A percentile compares a stretch with the other conserved stretches of the same genome.
Evolutionary conservation across 2,888 invertebrate species (phyloP).

Genomic region (Tenthredo livida): DNA sequence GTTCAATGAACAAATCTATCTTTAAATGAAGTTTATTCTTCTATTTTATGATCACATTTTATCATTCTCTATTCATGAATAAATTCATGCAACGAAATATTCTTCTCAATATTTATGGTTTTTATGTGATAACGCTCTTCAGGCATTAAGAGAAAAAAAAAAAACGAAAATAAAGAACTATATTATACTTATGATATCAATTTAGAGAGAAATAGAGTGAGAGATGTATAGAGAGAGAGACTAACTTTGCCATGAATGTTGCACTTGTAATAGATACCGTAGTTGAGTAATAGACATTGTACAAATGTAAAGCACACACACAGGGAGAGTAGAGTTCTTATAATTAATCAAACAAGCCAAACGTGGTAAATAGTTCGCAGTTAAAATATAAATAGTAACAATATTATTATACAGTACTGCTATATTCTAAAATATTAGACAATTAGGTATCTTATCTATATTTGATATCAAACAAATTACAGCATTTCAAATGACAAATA

Average conservation of each 20-base stretch:
- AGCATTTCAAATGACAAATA: not conserved
- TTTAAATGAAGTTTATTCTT: not conserved
- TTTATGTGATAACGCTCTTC: not conserved
- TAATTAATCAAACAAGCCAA: slow-evolving; percentile 30
- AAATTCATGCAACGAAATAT: not conserved
- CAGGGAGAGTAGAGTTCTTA: slow-evolving; percentile 9
- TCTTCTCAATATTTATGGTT: not conserved
- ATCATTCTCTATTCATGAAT: slow-evolving; percentile 12
- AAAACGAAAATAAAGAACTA: not conserved
- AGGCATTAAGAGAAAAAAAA: not conserved
- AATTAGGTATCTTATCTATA: not conserved
- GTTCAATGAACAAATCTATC: not conserved
- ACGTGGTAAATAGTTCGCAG: slow-evolving; percentile 18
- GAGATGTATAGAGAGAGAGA: not conserved
- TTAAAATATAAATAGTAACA: slow-evolving; percentile 35
- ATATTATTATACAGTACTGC: slow-evolving; percentile 28
- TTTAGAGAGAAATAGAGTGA: slow-evolving; percentile 20
- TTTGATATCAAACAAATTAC: slow-evolving; percentile 6
- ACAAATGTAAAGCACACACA: slow-evolving; percentile 46
- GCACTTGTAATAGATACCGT: not conserved
- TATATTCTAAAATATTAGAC: slow-evolving; percentile 38
- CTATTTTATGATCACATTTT: not conserved
- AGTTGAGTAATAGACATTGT: slow-evolving; percentile 31
- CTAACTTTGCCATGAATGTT: slow-evolving; percentile 30
- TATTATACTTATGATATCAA: slow-evolving; percentile 21